phyloP scores from a whole-genome alignment of 2,797 vertebrate species.

The Xenops minutus region DNA sequence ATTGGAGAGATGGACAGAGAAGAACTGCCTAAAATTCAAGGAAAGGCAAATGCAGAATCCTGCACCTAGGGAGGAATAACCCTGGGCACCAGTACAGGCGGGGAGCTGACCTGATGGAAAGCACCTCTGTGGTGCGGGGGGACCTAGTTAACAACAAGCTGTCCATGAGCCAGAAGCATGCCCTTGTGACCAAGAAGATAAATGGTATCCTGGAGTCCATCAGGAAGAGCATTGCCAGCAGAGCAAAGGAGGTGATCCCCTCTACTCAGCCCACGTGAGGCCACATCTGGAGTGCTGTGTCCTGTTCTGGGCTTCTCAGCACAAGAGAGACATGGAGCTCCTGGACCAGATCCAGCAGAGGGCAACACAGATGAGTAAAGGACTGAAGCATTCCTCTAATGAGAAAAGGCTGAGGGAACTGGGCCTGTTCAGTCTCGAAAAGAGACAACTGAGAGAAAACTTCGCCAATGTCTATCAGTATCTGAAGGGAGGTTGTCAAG shows the following conservation, averaged over 20 bases:
- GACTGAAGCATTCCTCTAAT: not conserved
- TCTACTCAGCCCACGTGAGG: not conserved
- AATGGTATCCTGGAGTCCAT: not conserved
- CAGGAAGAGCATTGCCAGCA: not conserved
- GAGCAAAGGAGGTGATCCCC: not conserved
- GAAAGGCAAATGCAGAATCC: not conserved
- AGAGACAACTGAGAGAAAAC: not conserved
- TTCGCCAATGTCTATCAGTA: not conserved
- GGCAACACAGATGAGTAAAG: not conserved
- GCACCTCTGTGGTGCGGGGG: not conserved
- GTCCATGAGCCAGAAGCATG: not conserved
- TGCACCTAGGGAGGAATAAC: not conserved
- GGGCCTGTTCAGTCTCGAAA: not conserved
- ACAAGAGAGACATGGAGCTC: not conserved
- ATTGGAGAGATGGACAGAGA: not conserved
- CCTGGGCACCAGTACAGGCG: not conserved
- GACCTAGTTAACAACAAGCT: not conserved
- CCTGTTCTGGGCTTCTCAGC: not conserved
- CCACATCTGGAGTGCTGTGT: not conserved
- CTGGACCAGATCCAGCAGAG: rapidly evolving
- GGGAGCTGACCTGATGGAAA: not conserved
- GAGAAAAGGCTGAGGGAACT: not conserved
- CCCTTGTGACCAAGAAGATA: not conserved
- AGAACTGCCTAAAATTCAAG: not conserved
- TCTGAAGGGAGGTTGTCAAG: not conserved